Evolutionary conservation across 2,888 invertebrate species (phyloP).

Genomic region (Therioaphis trifolii): DNA sequence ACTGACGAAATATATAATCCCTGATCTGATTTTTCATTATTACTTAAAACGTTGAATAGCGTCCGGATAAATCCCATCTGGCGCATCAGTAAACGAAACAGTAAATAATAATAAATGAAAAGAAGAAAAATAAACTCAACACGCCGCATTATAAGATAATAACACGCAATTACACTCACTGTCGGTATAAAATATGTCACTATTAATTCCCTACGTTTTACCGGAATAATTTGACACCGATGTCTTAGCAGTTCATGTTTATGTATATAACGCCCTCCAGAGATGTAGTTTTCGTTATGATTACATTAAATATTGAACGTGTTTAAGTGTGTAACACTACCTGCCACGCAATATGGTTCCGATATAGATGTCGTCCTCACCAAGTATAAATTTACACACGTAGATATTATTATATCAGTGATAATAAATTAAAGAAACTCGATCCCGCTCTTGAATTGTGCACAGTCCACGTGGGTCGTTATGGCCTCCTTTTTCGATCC

Average conservation of each 20-base stretch:
- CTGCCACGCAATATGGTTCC: not conserved
- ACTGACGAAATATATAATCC: too few species aligned
- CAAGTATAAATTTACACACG: not conserved
- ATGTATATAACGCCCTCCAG: not conserved
- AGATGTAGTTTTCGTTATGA: not conserved
- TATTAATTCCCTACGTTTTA: conserved; percentile 6
- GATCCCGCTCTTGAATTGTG: not conserved
- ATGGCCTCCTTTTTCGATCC: not conserved
- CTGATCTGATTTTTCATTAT: too few species aligned
- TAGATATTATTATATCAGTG: not conserved
- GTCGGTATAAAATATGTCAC: not conserved
- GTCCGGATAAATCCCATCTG: too few species aligned
- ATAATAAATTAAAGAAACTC: not conserved
- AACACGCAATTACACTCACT: too few species aligned
- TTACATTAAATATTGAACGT: not conserved
- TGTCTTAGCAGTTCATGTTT: not conserved
- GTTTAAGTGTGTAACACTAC: not conserved
- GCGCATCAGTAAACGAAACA: too few species aligned
- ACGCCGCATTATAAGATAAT: too few species aligned
- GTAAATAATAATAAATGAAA: too few species aligned
- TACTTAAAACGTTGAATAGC: too few species aligned
- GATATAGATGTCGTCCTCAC: too few species aligned
- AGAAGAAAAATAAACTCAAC: too few species aligned
- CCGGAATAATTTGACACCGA: not conserved
- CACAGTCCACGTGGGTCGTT: not conserved